A percentile compares a stretch with the other conserved stretches of the same genome.
Conservation (phyloP, 2,113 vertebrate species). For the Nymphicus hollandicus region DNA sequence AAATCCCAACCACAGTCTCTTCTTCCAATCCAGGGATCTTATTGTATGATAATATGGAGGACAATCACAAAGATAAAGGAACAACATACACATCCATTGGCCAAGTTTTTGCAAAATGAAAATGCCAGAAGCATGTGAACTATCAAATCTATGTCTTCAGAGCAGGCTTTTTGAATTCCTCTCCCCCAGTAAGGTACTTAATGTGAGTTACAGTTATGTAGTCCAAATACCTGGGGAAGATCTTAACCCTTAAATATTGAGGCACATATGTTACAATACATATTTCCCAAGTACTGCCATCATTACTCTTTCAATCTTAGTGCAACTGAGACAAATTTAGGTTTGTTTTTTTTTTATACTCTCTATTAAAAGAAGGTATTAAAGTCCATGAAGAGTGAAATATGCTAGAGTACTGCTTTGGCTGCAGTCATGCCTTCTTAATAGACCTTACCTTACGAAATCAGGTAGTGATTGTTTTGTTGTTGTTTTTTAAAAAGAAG, state of each 20-base stretch:
- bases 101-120: background rate
- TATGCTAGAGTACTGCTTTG: background rate
- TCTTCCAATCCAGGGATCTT: background rate
- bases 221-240: background rate
- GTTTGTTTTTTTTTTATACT: accelerated
- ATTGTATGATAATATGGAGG: background rate
- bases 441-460: background rate
- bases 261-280: background rate
- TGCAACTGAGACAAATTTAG: background rate
- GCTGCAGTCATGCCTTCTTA: background rate
- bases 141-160: background rate
- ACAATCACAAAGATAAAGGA: accelerated
- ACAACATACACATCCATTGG: background rate
- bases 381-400: background rate
- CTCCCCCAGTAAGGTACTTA: background rate
- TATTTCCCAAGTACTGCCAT: background rate
- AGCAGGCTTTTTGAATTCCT: background rate
- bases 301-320: background rate
- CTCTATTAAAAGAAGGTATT: background rate
- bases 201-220: background rate
- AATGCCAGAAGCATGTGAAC: background rate
- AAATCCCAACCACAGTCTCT: background rate
- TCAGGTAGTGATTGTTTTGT: background rate
- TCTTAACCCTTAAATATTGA: background rate
- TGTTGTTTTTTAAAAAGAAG: background rate